phyloP scores from a whole-genome alignment of 2,113 vertebrate genomes.

The Cebus imitator region DNA sequence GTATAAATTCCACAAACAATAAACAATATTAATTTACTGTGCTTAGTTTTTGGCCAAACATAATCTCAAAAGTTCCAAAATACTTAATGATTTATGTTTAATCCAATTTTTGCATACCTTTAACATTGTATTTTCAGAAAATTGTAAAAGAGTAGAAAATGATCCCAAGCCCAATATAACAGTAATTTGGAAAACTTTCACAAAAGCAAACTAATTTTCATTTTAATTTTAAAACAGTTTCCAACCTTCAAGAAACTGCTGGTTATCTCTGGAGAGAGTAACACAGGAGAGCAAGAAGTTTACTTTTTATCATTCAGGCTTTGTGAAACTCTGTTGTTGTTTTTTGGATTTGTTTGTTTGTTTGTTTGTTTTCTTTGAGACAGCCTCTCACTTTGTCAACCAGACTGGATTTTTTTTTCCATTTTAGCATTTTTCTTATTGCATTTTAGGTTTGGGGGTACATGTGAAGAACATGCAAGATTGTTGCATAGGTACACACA shows the following conservation, averaged over 20 bases:
- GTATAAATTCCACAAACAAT: constrained; percentile 6
- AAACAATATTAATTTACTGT: constrained; percentile 5
- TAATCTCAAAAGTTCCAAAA: neutral
- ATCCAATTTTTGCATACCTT: neutral
- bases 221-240: constrained; percentile 74
- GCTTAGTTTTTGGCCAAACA: constrained; percentile 31
- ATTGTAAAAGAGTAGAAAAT: constrained; percentile 67
- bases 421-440: too few relatives aligned
- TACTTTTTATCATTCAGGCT: neutral
- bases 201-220: constrained; percentile 67
- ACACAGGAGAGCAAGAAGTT: neutral
- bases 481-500: too few relatives aligned
- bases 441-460: too few relatives aligned
- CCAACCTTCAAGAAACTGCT: constrained; percentile 20
- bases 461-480: too few relatives aligned
- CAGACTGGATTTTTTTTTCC: too few relatives aligned
- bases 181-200: constrained; percentile 40
- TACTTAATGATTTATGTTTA: constrained; percentile 29
- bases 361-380: too few relatives aligned
- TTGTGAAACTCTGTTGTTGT: neutral
- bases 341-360: neutral
- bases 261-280: neutral
- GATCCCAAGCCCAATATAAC: constrained; percentile 61
- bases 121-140: constrained; percentile 43
- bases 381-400: too few relatives aligned